Percentiles rank a stretch among this genome's conserved stretches.
Evolutionary conservation across 35 echinoderm and acorn worm species (phyloP).

Genomic region (Ophiothrix spiculata): DNA sequence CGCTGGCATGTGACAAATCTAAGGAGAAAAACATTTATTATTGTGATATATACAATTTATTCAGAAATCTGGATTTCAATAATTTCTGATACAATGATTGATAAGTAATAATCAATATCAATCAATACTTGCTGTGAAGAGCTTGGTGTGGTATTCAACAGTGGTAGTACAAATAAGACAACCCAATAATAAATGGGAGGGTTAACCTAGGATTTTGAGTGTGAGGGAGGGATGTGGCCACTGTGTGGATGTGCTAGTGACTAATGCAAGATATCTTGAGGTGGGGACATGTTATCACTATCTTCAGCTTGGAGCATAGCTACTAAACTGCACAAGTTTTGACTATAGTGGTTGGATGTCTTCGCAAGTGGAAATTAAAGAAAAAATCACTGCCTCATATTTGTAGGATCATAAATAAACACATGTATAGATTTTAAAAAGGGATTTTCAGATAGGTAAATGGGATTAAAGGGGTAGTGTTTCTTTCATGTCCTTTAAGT

Average conservation of each 20-base stretch:
- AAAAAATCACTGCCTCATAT: no score
- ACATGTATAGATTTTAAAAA: no score
- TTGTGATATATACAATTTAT: no score
- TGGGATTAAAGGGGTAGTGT: no score
- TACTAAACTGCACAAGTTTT: not conserved
- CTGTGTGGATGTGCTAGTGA: not conserved
- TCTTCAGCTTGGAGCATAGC: constrained; percentile 2
- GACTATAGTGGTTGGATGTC: constrained; percentile 1
- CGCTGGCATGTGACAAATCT: no score
- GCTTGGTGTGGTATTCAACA: not conserved
- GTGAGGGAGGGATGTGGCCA: not conserved
- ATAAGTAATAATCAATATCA: not conserved
- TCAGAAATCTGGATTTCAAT: no score
- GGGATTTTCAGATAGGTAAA: no score
- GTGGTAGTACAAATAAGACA: not conserved
- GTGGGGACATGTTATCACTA: not conserved
- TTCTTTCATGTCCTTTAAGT: no score
- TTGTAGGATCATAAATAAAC: no score
- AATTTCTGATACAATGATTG: no score
- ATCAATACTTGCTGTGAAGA: not conserved
- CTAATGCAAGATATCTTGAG: not conserved
- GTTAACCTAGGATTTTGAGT: not conserved
- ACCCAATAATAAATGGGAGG: not conserved
- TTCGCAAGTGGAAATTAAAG: no score
- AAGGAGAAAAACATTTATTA: no score